Conservation (phyloP, 2,113 vertebrate species). For the Jaculus jaculus region DNA sequence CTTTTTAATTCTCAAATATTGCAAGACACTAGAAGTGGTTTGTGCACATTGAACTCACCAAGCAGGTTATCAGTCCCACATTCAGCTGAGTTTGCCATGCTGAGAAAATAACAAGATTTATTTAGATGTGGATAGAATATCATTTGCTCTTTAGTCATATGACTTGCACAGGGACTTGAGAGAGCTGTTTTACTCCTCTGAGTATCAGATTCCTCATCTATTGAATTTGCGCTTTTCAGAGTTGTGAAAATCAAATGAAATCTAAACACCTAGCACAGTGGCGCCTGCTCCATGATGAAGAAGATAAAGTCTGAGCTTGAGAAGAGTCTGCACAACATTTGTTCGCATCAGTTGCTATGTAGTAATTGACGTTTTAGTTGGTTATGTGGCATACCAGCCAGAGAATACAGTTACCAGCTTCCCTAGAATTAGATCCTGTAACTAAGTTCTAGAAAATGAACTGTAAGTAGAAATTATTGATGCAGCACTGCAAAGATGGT, state of each 20-base stretch:
- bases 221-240: not conserved
- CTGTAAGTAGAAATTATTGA: not conserved
- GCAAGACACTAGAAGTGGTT: not conserved
- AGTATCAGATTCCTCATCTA: not conserved
- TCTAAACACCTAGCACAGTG: not conserved
- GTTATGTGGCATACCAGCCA: not conserved
- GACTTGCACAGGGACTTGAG: not conserved
- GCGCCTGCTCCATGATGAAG: not conserved
- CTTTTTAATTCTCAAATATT: constrained; percentile 34
- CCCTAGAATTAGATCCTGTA: not conserved
- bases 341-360: not conserved
- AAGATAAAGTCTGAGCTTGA: constrained; percentile 12
- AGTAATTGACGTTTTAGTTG: not conserved
- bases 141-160: not conserved
- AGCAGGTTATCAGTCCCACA: not conserved
- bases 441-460: not conserved
- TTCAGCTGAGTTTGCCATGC: not conserved
- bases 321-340: not conserved
- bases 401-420: not conserved
- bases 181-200: not conserved
- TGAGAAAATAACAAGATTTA: not conserved
- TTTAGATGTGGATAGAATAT: constrained; percentile 10
- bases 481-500: no score
- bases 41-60: not conserved
- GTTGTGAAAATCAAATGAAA: not conserved